Percentiles rank a stretch among this genome's conserved stretches.
These are phyloP conservation scores for Volucella inflata DNA, from an alignment of 2,888 invertebrate species.

Conservation along the genomic window DNA sequence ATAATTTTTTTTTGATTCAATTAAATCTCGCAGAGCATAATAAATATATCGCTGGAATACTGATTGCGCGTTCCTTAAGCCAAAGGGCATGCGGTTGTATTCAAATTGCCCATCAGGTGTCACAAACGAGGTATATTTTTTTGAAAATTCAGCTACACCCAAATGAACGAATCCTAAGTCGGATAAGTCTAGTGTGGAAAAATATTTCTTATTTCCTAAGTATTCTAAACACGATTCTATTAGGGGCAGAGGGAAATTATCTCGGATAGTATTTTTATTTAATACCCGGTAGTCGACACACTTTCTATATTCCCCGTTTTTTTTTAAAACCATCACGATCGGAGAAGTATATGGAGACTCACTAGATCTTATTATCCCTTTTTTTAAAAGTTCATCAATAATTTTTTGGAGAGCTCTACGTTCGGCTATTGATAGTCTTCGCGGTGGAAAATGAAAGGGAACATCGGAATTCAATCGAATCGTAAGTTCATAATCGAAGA, in stretches of 20 bases:
- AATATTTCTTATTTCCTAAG: slow-evolving; percentile 46
- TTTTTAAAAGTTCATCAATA: slow-evolving; percentile 31
- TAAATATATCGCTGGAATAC: slow-evolving; percentile 74
- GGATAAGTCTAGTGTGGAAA: slow-evolving; percentile 47
- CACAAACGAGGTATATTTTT: slow-evolving; percentile 59
- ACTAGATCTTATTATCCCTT: slow-evolving; percentile 32
- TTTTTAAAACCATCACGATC: slow-evolving; percentile 41
- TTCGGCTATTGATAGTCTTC: slow-evolving; percentile 43
- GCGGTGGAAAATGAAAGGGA: slow-evolving; percentile 32
- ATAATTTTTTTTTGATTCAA: slow-evolving; percentile 61
- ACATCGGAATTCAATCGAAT: slow-evolving; percentile 40
- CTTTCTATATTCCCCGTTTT: slow-evolving; percentile 47
- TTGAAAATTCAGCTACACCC: slow-evolving; percentile 40
- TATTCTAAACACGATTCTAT: slow-evolving; percentile 49
- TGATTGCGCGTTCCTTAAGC: slow-evolving; percentile 69
- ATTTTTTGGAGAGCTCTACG: slow-evolving; percentile 32
- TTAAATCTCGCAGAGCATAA: slow-evolving; percentile 65
- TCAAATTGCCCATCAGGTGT: slow-evolving; percentile 46
- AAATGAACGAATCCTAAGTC: slow-evolving; percentile 61
- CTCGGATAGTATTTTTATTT: slow-evolving; percentile 38
- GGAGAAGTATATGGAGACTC: slow-evolving; percentile 28
- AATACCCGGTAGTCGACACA: no score
- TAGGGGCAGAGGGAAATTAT: slow-evolving; percentile 46
- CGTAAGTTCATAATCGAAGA: slow-evolving; percentile 25
- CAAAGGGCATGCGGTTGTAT: slow-evolving; percentile 76